Percentiles rank a stretch among this genome's conserved stretches.
phyloP scores from a whole-genome alignment of 2,113 vertebrate species.

The Chloropsis cyanopogon region DNA sequence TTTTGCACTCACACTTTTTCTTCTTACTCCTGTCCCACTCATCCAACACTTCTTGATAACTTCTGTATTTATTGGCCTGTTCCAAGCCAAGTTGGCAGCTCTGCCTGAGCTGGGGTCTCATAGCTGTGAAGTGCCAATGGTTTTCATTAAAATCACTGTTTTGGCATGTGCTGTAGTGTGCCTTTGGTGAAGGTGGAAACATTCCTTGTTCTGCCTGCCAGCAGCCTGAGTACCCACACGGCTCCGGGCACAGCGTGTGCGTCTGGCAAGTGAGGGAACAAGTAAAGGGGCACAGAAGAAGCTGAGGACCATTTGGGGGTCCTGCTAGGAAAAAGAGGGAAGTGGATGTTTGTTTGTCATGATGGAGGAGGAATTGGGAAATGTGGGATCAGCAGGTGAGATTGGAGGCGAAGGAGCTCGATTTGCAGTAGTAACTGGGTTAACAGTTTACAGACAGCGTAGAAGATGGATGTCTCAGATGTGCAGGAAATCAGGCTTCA shows the following conservation, averaged over 20 bases:
- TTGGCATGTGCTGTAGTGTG: background rate
- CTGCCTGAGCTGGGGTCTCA: background rate
- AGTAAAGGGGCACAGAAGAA: background rate
- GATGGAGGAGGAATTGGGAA: background rate
- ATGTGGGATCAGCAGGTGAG: background rate
- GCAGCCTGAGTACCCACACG: accelerated
- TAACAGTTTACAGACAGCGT: background rate
- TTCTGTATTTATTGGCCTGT: background rate
- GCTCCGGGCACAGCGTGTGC: background rate
- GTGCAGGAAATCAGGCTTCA: slow-evolving; percentile 42
- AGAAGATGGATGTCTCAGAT: background rate
- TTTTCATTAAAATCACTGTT: background rate
- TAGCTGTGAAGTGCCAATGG: background rate
- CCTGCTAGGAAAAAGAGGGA: background rate
- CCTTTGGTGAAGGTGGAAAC: background rate
- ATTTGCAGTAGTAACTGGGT: background rate
- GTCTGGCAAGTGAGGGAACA: background rate
- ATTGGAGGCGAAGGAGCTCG: accelerated
- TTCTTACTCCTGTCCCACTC: background rate
- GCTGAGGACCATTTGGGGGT: background rate
- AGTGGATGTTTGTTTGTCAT: background rate
- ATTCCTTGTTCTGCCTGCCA: background rate
- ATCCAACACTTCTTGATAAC: background rate
- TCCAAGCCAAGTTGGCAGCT: background rate
- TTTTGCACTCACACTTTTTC: background rate